Percentiles rank a stretch among this genome's conserved stretches.
Evolutionary conservation across 53 echinoderm and acorn worm species (phyloP).

Genomic region (Temnopleurus reevesii): DNA sequence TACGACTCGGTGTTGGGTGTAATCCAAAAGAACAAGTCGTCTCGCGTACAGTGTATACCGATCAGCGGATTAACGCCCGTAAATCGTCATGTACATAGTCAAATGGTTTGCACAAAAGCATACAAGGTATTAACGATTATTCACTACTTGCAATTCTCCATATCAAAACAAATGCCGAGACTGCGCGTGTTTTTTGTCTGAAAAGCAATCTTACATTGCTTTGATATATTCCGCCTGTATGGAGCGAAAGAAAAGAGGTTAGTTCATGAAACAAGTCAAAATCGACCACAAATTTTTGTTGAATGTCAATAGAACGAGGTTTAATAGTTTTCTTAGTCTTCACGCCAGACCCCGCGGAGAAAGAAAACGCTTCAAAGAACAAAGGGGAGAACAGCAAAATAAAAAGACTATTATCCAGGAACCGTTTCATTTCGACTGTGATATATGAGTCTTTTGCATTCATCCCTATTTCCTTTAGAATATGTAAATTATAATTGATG

Average conservation of each 20-base stretch:
- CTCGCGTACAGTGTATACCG: background rate
- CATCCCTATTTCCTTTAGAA: background rate
- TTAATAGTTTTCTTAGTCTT: conserved; percentile 17
- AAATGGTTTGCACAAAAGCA: conserved; percentile 57
- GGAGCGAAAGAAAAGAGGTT: background rate
- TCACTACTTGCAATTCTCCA: conserved; percentile 16
- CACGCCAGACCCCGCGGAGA: background rate
- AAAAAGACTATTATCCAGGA: background rate
- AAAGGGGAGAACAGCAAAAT: background rate
- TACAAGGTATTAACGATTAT: conserved; percentile 59
- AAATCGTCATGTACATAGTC: conserved; percentile 51
- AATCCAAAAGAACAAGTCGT: conserved; percentile 1
- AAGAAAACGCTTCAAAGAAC: conserved; percentile 5
- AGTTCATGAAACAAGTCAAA: conserved; percentile 6
- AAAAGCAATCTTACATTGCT: conserved; percentile 34
- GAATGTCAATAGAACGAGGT: conserved; percentile 7
- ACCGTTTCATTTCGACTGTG: background rate
- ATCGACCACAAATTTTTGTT: conserved; percentile 39
- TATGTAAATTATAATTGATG: conserved; percentile 15
- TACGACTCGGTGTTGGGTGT: conserved; percentile 19
- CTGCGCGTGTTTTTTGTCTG: conserved; percentile 46
- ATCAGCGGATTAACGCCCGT: conserved; percentile 17
- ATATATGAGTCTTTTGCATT: background rate
- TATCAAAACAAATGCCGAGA: conserved; percentile 55
- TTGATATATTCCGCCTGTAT: conserved; percentile 26